Base-by-base conservation (phyloP, 2,888 invertebrate species). In the Chironomus riparius region DNA sequence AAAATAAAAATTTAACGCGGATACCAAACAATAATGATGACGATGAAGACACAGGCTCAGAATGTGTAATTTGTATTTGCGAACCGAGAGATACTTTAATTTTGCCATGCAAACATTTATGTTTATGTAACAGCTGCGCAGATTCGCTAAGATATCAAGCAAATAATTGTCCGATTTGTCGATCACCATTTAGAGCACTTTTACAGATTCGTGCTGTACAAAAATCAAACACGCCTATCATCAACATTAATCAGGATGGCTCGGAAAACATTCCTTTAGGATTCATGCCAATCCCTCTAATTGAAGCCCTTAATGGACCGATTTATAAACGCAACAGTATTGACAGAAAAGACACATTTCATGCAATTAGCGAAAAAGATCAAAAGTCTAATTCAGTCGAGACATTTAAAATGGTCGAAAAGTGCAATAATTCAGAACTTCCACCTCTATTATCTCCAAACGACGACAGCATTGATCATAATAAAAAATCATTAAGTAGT, bases 31-130 rank as follows among this genome's bases (percentile, higher is more conserved):
- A 56, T 56, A 79, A 82, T 3, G 94, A 95, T 81, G 94, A 94
- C 79, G 95, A 92, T 0, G 96, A 97, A 80, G 95, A 97, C 81
- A 95, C 94, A 80, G 97, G 97, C 1, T 94, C 96, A 0, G 99
- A 99, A 84, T 99, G 99, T 85, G 98, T 99, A 50, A 98, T 99
- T 81, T 99, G 99, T 84, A 98, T 99, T 97, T 96, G 95, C 80
- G 98, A 99, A 82, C 92, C 95, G 18, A 88, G 98, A 3, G 98
- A 99, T 84, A 99, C 98, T 0, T 87, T 99, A 74, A 98, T 99
- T 80, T 87, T 99, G 80, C 98, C 99, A 0, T 99, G 99, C 83
- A 88, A 95, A 47, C 99, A 99, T 86, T 88, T 99, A 76, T 99
- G 98, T 82, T 86, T 99, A 78, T 99, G 98, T 85, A 95, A 97